These are phyloP conservation scores for Oegoconia quadripuncta DNA, from an alignment of 2,888 invertebrate genomes.

Conservation along the genomic window DNA sequence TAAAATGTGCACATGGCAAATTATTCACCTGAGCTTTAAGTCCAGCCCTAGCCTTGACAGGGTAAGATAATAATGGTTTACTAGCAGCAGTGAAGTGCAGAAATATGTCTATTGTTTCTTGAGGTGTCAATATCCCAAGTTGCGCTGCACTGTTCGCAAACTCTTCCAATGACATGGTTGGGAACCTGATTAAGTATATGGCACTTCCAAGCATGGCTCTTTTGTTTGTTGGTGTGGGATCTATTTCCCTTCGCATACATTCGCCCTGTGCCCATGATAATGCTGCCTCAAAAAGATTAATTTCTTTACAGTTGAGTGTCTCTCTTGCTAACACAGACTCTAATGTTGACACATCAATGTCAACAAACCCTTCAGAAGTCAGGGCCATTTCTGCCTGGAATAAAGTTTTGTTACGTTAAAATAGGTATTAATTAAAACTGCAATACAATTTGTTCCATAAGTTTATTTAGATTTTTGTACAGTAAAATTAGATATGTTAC, in stretches of 20 bases:
- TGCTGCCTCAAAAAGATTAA: slow-evolving; percentile 93
- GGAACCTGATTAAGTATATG: slow-evolving; percentile 93
- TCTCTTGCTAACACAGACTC: slow-evolving; percentile 95
- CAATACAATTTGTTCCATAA: slow-evolving; percentile 73
- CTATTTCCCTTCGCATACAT: slow-evolving; percentile 90
- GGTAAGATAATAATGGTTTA: slow-evolving; percentile 91
- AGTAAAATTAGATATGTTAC: slow-evolving; percentile 39
- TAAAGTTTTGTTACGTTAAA: slow-evolving; percentile 36
- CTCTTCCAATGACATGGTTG: slow-evolving; percentile 93
- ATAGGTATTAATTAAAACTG: slow-evolving; percentile 68
- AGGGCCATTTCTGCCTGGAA: slow-evolving; percentile 96
- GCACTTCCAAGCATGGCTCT: slow-evolving; percentile 86
- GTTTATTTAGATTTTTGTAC: slow-evolving; percentile 61
- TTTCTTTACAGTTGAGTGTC: slow-evolving; percentile 96
- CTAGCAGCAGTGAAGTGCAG: slow-evolving; percentile 94
- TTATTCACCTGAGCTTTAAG: slow-evolving; percentile 89
- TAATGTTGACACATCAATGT: slow-evolving; percentile 95
- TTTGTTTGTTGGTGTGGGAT: slow-evolving; percentile 89
- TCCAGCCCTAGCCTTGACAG: slow-evolving; percentile 90
- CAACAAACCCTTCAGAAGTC: slow-evolving; percentile 96
- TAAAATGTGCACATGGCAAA: slow-evolving; percentile 9
- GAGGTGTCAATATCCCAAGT: slow-evolving; percentile 92
- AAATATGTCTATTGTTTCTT: slow-evolving; percentile 97
- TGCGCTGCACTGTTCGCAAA: slow-evolving; percentile 98
- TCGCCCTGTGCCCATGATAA: slow-evolving; percentile 96